phyloP scores from a whole-genome alignment of 2,888 invertebrate genomes.

The Eristalinus sepulchralis region DNA sequence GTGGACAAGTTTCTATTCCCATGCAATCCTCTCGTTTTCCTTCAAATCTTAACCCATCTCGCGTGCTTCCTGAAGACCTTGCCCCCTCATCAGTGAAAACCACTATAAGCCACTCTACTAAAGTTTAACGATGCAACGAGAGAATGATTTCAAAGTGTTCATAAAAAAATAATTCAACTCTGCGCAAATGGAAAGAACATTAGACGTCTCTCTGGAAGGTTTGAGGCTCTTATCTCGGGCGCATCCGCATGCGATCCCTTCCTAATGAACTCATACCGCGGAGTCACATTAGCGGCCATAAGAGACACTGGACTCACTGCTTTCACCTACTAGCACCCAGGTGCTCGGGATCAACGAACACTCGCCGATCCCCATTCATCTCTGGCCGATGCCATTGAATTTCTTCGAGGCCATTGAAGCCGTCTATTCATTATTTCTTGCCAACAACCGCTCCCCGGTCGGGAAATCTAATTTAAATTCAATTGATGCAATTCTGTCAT shows the following conservation, averaged over 20 bases:
- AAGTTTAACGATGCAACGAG: neutral
- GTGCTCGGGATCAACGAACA: neutral
- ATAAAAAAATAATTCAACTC: neutral
- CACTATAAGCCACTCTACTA: neutral
- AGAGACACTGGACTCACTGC: neutral
- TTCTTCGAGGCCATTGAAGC: neutral
- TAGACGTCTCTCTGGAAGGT: neutral
- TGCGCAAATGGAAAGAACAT: neutral
- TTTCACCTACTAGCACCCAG: neutral
- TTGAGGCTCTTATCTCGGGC: neutral
- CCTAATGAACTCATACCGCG: neutral
- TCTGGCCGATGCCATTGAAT: neutral
- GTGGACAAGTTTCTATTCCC: neutral
- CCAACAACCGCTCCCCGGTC: neutral
- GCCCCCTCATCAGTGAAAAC: neutral
- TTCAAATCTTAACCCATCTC: neutral
- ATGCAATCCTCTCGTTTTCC: neutral
- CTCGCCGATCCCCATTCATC: slow-evolving; percentile 21
- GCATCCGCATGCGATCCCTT: neutral
- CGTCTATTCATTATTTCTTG: slow-evolving; percentile 15
- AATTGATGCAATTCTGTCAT: slow-evolving; percentile 70
- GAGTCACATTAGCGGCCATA: neutral
- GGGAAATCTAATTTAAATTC: slow-evolving; percentile 64
- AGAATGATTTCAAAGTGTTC: neutral
- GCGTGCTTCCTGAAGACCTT: neutral